phyloP scores from a whole-genome alignment of 2,113 vertebrate species.

The Brachypteracias leptosomus region DNA sequence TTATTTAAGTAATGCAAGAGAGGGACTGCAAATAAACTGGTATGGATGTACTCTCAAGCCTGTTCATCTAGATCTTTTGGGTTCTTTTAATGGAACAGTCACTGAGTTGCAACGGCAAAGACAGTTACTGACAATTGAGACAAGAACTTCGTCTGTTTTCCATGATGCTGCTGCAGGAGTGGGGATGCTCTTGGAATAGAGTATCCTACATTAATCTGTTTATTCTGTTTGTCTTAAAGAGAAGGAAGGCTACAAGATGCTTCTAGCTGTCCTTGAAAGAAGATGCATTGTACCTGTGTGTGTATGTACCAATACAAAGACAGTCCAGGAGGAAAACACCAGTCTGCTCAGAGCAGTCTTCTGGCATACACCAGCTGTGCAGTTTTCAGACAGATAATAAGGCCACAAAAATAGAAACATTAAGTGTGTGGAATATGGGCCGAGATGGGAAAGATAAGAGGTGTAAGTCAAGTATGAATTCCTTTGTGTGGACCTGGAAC shows the following conservation, averaged over 20 bases:
- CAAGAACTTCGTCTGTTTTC: not conserved
- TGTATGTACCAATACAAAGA: not conserved
- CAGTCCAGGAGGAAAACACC: not conserved
- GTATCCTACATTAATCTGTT: not conserved
- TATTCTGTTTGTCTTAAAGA: not conserved
- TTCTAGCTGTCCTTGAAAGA: not conserved
- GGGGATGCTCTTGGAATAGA: not conserved
- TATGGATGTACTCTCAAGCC: not conserved
- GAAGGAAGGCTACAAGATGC: not conserved
- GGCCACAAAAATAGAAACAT: constrained; percentile 27
- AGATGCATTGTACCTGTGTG: not conserved
- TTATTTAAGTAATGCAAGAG: not conserved
- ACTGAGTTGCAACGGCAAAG: not conserved
- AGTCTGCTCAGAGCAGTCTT: not conserved
- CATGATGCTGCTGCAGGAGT: not conserved
- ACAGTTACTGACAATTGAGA: not conserved
- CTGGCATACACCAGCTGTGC: not conserved
- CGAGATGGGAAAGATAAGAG: not conserved
- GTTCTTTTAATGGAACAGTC: not conserved
- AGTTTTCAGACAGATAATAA: not conserved
- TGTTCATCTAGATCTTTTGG: not conserved
- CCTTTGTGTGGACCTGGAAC: not conserved
- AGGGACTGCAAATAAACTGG: not conserved
- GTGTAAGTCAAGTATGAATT: not conserved
- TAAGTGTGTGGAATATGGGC: not conserved